phyloP scores from a whole-genome alignment of 2,888 invertebrate genomes.

The Nebria salina region DNA sequence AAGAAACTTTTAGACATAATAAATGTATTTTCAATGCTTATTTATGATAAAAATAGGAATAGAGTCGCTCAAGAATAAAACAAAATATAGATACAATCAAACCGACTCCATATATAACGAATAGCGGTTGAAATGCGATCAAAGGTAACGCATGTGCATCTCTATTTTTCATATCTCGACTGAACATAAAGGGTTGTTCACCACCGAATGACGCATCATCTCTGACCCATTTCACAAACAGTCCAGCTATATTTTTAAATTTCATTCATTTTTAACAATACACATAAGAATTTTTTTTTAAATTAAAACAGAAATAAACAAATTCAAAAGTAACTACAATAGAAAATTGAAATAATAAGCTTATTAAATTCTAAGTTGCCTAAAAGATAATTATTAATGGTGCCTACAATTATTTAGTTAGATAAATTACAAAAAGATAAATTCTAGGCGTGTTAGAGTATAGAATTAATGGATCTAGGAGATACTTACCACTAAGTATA shows the following conservation, averaged over 20 bases:
- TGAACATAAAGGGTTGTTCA: constrained; percentile 15
- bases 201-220: constrained; percentile 14
- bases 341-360: no score
- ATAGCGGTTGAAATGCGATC: constrained; percentile 23
- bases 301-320: no score
- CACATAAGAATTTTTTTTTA: no score
- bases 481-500: constrained; percentile 30
- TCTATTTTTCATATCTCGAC: constrained; percentile 21
- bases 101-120: constrained; percentile 21
- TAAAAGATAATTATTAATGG: no score
- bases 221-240: constrained; percentile 31
- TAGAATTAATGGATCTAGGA: no score
- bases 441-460: no score
- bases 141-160: neutral
- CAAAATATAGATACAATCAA: constrained; percentile 11
- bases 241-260: constrained; percentile 22
- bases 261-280: neutral
- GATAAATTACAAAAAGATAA: no score
- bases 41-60: neutral
- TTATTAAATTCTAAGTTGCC: no score
- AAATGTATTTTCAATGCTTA: neutral
- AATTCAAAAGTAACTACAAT: no score
- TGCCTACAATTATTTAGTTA: no score
- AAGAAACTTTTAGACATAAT: neutral
- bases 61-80: constrained; percentile 4